Percentiles rank a stretch among this genome's conserved stretches.
phyloP scores from a whole-genome alignment of 2,113 vertebrate species.

The Electrona antarctica region DNA sequence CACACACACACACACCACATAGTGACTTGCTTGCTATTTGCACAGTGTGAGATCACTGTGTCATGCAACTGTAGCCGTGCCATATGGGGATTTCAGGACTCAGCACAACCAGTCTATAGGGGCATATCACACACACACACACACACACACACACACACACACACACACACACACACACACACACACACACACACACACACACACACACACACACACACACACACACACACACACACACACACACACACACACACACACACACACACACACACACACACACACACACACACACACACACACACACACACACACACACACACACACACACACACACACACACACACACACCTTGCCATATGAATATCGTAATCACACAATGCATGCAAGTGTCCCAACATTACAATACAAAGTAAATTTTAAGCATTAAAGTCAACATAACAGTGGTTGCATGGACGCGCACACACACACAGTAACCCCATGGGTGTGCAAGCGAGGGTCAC shows the following conservation, averaged over 20 bases:
- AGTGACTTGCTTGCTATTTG: slow-evolving; percentile 39
- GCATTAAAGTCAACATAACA: too few species aligned
- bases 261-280: neutral
- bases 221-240: neutral
- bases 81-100: slow-evolving; percentile 64
- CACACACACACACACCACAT: slow-evolving; percentile 45
- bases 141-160: slow-evolving; percentile 6
- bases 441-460: neutral
- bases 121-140: slow-evolving; percentile 6
- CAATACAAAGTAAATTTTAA: too few species aligned
- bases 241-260: slow-evolving; percentile 1
- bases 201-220: neutral
- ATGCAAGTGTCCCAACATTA: too few species aligned
- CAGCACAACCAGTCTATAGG: slow-evolving; percentile 48
- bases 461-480: neutral
- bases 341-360: neutral
- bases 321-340: neutral
- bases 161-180: slow-evolving; percentile 15
- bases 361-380: too few species aligned
- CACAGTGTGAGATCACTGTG: slow-evolving; percentile 64
- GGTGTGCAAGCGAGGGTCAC: slow-evolving; percentile 42
- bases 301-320: neutral
- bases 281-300: neutral
- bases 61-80: slow-evolving; percentile 64
- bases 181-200: slow-evolving; percentile 2